These are phyloP conservation scores for Probaryconus sp. DNA, from an alignment of 1,140 invertebrate species.

Conservation along the genomic window DNA sequence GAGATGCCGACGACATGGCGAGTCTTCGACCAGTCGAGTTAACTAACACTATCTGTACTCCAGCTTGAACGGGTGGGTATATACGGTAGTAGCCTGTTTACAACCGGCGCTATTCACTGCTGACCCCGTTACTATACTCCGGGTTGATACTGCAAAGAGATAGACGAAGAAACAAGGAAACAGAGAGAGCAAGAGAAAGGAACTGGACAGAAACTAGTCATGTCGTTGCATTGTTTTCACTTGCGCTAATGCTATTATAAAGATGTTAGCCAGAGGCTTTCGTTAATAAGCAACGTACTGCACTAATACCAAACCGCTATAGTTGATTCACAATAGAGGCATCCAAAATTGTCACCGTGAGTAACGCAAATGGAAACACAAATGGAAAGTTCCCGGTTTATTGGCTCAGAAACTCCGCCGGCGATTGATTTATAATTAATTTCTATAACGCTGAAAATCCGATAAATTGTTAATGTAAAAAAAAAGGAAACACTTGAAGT, in stretches of 20 bases:
- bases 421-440: too few relatives aligned
- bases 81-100: constrained; percentile 56
- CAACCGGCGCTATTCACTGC: constrained; percentile 59
- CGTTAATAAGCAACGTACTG: constrained; percentile 43
- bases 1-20: constrained; percentile 52
- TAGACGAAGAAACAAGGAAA: constrained; percentile 40
- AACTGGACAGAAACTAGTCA: constrained; percentile 49
- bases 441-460: too few relatives aligned
- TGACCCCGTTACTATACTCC: constrained; percentile 57
- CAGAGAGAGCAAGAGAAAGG: constrained; percentile 54
- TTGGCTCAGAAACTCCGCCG: too few relatives aligned
- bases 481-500: too few relatives aligned
- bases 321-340: constrained; percentile 2
- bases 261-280: constrained; percentile 34
- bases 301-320: constrained; percentile 15
- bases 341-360: constrained; percentile 28
- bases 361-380: background rate
- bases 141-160: constrained; percentile 46
- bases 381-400: constrained; percentile 31
- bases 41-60: constrained; percentile 57
- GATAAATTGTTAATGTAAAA: too few relatives aligned
- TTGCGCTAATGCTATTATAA: constrained; percentile 44
- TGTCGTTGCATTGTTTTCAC: constrained; percentile 57
- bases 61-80: constrained; percentile 35
- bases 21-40: constrained; percentile 58